Evolutionary conservation across 2,113 vertebrate species (phyloP).

Genomic region (Eurystomus gularis): DNA sequence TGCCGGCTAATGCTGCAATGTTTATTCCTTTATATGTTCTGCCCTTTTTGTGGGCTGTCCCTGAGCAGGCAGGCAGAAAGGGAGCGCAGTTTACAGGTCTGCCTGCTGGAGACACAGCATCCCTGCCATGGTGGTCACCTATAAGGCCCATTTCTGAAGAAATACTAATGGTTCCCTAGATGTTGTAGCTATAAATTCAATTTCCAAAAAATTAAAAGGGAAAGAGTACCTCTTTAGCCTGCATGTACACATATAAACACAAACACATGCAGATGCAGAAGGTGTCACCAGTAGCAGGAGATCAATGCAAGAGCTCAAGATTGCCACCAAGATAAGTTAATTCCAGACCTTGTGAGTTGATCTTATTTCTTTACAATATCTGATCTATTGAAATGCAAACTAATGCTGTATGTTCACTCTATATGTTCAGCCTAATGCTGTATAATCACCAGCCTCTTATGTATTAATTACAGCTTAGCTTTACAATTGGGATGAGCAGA

Average conservation of each 20-base stretch:
- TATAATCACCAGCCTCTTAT: constrained; percentile 72
- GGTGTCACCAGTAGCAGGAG: background rate
- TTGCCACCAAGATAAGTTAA: constrained; percentile 48
- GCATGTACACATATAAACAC: accelerated
- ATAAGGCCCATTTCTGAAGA: background rate
- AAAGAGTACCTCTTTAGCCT: background rate
- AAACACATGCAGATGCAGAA: background rate
- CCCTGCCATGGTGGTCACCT: background rate
- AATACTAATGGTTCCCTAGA: background rate
- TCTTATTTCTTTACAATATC: constrained; percentile 47
- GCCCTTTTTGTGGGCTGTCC: background rate
- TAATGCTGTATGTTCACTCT: constrained; percentile 50
- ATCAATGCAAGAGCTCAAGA: constrained; percentile 35
- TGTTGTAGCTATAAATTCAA: background rate
- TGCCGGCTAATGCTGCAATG: background rate
- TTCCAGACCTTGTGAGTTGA: constrained; percentile 37
- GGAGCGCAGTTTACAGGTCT: background rate
- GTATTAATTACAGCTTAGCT: constrained; percentile 77
- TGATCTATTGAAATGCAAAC: constrained; percentile 50
- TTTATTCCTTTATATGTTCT: background rate
- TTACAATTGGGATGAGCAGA: constrained; percentile 67
- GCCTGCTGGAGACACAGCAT: background rate
- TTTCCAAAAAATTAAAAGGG: background rate
- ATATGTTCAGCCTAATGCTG: constrained; percentile 66
- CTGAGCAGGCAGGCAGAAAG: background rate